Conservation (phyloP, 1,140 invertebrate species). For the Cherax destructor region DNA sequence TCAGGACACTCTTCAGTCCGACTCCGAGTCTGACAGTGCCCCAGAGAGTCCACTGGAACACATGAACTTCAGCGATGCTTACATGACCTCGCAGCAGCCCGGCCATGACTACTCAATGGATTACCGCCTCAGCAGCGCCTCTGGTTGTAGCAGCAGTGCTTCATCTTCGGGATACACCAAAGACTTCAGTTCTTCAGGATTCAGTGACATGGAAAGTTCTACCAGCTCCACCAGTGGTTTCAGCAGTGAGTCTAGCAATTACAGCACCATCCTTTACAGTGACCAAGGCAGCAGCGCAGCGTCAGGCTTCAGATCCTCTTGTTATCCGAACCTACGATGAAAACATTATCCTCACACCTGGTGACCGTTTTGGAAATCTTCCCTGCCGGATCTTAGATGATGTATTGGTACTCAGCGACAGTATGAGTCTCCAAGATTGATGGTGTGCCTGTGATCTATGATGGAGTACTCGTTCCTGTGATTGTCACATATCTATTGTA, state of each 20-base stretch:
- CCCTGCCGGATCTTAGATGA: no score
- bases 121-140: neutral
- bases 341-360: no score
- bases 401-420: no score
- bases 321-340: neutral
- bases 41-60: constrained; percentile 25
- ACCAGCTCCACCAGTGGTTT: neutral
- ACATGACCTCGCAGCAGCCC: neutral
- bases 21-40: constrained; percentile 61
- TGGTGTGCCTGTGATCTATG: no score
- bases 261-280: constrained; percentile 31
- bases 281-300: constrained; percentile 11
- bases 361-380: no score
- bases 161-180: no score
- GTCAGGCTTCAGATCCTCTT: neutral
- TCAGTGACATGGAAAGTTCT: neutral
- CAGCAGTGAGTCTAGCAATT: neutral
- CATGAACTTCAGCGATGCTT: constrained; percentile 45
- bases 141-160: neutral
- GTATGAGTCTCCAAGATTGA: no score
- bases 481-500: no score
- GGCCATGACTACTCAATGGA: neutral
- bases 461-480: no score
- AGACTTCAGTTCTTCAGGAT: neutral
- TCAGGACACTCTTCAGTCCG: constrained; percentile 83